Evolutionary conservation across 2,797 vertebrate genomes (phyloP).

Genomic region (Coregonus ussuriensis): DNA sequence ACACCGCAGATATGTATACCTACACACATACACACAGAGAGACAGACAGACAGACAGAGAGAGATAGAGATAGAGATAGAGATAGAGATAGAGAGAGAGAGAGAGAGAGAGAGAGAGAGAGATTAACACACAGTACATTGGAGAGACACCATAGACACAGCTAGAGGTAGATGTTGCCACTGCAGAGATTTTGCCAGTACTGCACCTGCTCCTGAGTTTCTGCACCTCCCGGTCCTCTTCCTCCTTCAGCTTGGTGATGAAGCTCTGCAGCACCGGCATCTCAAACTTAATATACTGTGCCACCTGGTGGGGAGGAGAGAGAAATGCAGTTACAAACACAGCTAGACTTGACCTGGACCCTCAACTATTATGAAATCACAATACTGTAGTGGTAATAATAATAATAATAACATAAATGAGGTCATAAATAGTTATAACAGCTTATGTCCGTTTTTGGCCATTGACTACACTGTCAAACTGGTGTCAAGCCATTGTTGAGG

Average conservation of each 20-base stretch:
- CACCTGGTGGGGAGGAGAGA: constrained; percentile 76
- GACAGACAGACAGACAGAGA: not conserved
- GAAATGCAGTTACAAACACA: constrained; percentile 4
- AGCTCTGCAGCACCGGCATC: constrained; percentile 96
- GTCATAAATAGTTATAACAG: no score
- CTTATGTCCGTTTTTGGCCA: no score
- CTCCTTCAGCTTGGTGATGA: constrained; percentile 95
- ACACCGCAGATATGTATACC: constrained; percentile 86
- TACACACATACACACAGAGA: constrained; percentile 45
- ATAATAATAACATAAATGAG: no score
- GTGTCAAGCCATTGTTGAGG: not conserved
- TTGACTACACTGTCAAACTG: no score
- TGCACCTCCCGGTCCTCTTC: constrained; percentile 95
- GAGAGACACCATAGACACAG: not conserved
- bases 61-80: constrained; percentile 21
- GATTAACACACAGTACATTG: not conserved
- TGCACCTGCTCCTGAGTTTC: constrained; percentile 89
- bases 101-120: not conserved
- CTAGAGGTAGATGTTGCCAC: not conserved
- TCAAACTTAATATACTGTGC: constrained; percentile 99
- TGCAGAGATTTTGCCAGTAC: not conserved
- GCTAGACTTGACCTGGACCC: not conserved
- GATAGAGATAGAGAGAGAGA: constrained; percentile 17
- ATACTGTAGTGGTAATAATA: no score
- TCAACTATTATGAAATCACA: no score